Base-by-base conservation (phyloP, 2,113 vertebrate genomes). In the Hystrix cristata region DNA sequence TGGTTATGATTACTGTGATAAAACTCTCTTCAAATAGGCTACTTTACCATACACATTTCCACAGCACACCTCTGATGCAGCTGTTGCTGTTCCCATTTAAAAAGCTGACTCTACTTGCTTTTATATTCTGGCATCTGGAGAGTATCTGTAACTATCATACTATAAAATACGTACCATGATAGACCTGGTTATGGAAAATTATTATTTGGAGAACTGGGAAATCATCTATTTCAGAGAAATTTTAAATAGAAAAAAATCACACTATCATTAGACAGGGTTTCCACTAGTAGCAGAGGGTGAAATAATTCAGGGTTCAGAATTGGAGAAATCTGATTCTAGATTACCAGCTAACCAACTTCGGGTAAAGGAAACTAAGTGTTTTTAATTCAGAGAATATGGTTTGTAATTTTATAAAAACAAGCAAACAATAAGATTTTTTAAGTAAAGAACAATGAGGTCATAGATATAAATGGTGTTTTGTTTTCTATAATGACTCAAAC, bases 161-260 rank as follows among this genome's bases (percentile, higher is more conserved):
- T 83, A 69, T 43, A 79, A 96, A 87, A 92, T 87, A 90, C 23
- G n/a, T 67, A 88, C 87, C 16, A 87, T 51, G 65, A 83, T 18
- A 91, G 23, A 83, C 80, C 29, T 93, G 25, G 53, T 72, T 93
- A 84, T 46, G 94, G 14, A 97, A 96, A 96, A 88, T 80, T 93
- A 97, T 95, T 93, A 88, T 82, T 79, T 83, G 34, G 48, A 93
- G 53, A 95, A 95, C 15, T 55, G 78, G 31, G 88, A 96, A 96
- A 84, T 81, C 82, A 46, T 95, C 94, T 95, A 91, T 48, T 69
- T 5, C 51, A 96, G 59, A 95, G 27, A 96, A 65, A 84, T 90
- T 91, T 95, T 96, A 79, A 94, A 93, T 16, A 95, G n/a, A 95
- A 43, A 60, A 62, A 87, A 82, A 78, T 57, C 25, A 55, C 38